Conservation (phyloP, 1,140 invertebrate species). For the Caenorhabditis remanei region DNA sequence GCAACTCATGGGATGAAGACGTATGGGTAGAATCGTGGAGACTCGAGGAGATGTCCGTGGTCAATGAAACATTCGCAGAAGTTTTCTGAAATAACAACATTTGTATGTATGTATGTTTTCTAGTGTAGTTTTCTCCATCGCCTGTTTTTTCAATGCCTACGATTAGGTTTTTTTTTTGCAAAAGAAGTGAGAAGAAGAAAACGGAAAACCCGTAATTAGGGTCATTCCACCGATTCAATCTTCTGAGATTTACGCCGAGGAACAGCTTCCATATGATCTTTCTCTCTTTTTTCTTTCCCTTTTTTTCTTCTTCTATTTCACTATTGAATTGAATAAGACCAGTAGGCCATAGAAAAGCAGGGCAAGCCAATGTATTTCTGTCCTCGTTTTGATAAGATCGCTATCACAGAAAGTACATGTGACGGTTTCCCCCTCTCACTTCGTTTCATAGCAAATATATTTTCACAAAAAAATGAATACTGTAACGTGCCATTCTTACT, state of each 20-base stretch:
- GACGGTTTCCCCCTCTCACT: not conserved
- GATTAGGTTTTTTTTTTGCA: too few relatives aligned
- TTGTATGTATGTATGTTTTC: too few relatives aligned
- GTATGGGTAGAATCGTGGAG: conserved; percentile 1
- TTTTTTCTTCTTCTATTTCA: not conserved
- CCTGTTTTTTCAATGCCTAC: too few relatives aligned
- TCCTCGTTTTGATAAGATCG: not conserved
- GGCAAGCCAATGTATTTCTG: not conserved
- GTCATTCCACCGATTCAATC: conserved; percentile 30
- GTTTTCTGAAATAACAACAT: conserved; percentile 2
- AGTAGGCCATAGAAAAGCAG: not conserved
- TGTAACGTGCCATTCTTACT: too few relatives aligned
- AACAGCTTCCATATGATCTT: too few relatives aligned
- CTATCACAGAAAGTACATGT: not conserved
- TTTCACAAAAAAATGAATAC: not conserved
- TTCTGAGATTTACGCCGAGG: conserved; percentile 14
- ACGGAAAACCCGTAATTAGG: conserved; percentile 26
- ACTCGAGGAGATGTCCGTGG: conserved; percentile 13
- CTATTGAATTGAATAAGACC: not conserved
- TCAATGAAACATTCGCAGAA: not conserved
- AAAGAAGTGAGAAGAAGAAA: not conserved
- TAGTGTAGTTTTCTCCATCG: too few relatives aligned
- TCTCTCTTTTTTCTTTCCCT: not conserved
- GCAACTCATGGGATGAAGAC: not conserved
- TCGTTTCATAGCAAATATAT: not conserved